These are phyloP conservation scores for Chaetops frenatus DNA, from an alignment of 2,113 vertebrate genomes.

Conservation along the genomic window DNA sequence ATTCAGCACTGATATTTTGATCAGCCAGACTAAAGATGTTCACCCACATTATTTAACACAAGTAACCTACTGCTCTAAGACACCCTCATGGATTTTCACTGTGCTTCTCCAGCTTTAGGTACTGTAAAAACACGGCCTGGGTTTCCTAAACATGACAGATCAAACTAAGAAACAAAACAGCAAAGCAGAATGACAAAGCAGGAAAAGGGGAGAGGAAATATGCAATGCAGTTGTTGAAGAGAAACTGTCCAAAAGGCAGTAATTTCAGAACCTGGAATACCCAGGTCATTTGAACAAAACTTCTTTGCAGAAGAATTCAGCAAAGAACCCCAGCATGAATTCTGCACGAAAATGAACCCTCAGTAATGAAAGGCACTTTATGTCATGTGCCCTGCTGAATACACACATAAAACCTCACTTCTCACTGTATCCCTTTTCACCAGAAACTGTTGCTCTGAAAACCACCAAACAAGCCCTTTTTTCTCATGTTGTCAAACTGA, in stretches of 20 bases:
- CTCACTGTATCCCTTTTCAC: neutral
- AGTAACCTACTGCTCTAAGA: neutral
- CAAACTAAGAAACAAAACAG: neutral
- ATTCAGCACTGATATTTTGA: neutral
- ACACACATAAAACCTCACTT: neutral
- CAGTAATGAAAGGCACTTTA: neutral
- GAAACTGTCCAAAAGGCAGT: neutral
- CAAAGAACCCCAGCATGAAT: neutral
- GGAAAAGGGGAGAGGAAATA: neutral
- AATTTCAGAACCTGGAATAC: neutral
- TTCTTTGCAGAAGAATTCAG: neutral
- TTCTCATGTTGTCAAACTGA: neutral
- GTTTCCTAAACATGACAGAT: neutral
- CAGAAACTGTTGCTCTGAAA: neutral
- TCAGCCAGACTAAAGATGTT: neutral
- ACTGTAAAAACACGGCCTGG: neutral
- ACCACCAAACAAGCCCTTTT: neutral
- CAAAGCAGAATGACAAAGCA: neutral
- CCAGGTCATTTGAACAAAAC: neutral
- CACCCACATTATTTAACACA: neutral
- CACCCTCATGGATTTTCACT: neutral
- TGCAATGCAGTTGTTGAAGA: accelerated
- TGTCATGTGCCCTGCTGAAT: accelerated
- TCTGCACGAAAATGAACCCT: neutral
- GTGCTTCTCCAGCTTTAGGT: neutral